Evolutionary conservation across 2,888 invertebrate genomes (phyloP), one percentile per base, ranked within the genome.

Genomic region (Diogma glabrata): DNA sequence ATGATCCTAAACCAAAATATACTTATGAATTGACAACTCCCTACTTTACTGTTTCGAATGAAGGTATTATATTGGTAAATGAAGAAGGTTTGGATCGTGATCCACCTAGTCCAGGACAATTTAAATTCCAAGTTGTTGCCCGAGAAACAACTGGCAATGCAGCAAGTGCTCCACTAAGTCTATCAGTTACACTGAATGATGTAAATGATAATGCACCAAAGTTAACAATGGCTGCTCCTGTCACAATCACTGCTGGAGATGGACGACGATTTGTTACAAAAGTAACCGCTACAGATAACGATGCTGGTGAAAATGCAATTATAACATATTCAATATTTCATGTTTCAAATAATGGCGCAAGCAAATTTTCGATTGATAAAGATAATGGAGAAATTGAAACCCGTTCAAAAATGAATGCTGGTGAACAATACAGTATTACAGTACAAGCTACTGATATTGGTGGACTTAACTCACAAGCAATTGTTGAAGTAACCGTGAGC

Each of bases 351-450:
- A 90, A 90, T 67, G 92, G 91, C 2, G 77, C 82, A 54, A 84
- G 84, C 60, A 90, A 88, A 68, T 92, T 93, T 66, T 78, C 78
- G 60, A 89, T 93, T 60, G 82, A 92, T 63, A 79, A 85, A 48
- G 76, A 75, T 59, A 84, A 82, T 12, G 92, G 92, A 20, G 76
- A 82, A 57, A 81, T 84, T 62, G 76, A 87, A 53, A 84, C 88
- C 16, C 77, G 81, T n/a, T 85, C 86, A 4, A 84, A 87, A 51
- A 66, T 92, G 10, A 79, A 83, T 64, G 86, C 90, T 0, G 92
- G 91, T 0, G 89, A 91, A 60, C 89, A 90, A 60, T 92, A 88
- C 70, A 89, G 88, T 64, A 79, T 92, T 19, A 91, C 91, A 0
- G 80, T 92, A 0, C 82, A 88, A 64, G 90, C 88, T 0, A 81